These are phyloP conservation scores for Caenorhabditis sp. DNA, from an alignment of 2,888 invertebrate species.

Conservation along the genomic window DNA sequence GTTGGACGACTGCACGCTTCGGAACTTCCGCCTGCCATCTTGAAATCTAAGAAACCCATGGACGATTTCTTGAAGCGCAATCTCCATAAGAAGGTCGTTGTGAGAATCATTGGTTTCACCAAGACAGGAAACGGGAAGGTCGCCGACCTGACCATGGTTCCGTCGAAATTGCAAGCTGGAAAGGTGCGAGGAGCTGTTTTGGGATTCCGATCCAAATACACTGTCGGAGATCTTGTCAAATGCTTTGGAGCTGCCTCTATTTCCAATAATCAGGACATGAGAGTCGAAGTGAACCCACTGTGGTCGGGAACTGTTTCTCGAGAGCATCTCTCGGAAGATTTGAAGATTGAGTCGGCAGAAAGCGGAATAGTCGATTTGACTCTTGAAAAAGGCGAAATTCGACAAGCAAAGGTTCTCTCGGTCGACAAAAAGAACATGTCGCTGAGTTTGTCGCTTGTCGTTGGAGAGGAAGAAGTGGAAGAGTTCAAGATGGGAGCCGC, in stretches of 20 bases:
- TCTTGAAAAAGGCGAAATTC: constrained; percentile 42
- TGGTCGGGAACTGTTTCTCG: constrained; percentile 57
- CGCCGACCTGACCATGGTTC: constrained; percentile 65
- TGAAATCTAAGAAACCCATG: constrained; percentile 40
- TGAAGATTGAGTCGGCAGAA: constrained; percentile 37
- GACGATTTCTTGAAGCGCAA: constrained; percentile 63
- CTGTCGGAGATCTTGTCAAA: constrained; percentile 49
- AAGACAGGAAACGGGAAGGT: constrained; percentile 56
- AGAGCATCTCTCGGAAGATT: constrained; percentile 50
- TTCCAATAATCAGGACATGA: constrained; percentile 30
- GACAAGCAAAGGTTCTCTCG: constrained; percentile 27
- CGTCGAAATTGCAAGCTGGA: constrained; percentile 58
- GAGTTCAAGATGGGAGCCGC: constrained; percentile 31
- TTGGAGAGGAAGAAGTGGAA: not conserved
- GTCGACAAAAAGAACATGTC: constrained; percentile 45
- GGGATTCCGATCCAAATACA: constrained; percentile 55
- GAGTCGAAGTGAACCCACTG: constrained; percentile 60
- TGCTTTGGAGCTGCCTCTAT: constrained; percentile 54
- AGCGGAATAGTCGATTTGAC: constrained; percentile 37
- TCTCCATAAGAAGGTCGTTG: constrained; percentile 49
- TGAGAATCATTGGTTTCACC: constrained; percentile 61
- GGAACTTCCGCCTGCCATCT: constrained; percentile 60
- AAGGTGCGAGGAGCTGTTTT: constrained; percentile 50
- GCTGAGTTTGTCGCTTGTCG: constrained; percentile 25
- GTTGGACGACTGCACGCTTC: constrained; percentile 69